Evolutionary conservation across 1,140 invertebrate species (phyloP).

Genomic region (Lasaia peninsularis): DNA sequence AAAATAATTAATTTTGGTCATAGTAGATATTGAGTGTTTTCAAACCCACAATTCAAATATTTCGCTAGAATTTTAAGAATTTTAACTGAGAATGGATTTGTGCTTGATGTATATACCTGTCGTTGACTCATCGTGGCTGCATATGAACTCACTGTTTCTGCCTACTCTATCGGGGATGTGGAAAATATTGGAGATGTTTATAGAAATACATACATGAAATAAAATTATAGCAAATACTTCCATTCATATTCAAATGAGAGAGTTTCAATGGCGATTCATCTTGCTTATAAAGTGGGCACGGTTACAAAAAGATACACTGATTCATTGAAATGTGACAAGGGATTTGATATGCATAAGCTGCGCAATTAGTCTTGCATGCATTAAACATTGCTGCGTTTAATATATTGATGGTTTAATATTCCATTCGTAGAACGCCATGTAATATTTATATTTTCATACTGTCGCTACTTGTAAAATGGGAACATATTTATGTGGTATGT

Average conservation of each 20-base stretch:
- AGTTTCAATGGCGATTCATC: conserved; percentile 8
- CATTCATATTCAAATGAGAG: conserved; percentile 12
- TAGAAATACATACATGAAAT: no score
- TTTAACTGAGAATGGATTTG: no score
- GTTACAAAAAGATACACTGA: conserved; percentile 2
- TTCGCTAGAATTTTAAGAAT: no score
- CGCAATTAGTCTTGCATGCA: conserved; percentile 8
- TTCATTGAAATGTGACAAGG: conserved; percentile 7
- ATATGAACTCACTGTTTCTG: no score
- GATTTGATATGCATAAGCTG: conserved; percentile 8
- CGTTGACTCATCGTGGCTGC: no score
- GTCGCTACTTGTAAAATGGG: background rate
- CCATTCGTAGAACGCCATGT: background rate
- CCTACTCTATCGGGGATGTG: no score
- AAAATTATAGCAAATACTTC: background rate
- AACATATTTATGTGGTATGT: no score
- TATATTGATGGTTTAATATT: background rate
- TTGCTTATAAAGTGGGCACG: conserved; percentile 4
- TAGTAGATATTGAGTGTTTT: no score
- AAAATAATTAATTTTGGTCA: no score
- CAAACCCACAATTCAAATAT: no score
- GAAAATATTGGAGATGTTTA: no score
- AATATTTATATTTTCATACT: background rate
- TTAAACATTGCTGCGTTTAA: background rate
- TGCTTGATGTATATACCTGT: no score